These are phyloP conservation scores for Drosophila cyrtoloma DNA, from an alignment of 2,888 invertebrate species.

Conservation along the genomic window DNA sequence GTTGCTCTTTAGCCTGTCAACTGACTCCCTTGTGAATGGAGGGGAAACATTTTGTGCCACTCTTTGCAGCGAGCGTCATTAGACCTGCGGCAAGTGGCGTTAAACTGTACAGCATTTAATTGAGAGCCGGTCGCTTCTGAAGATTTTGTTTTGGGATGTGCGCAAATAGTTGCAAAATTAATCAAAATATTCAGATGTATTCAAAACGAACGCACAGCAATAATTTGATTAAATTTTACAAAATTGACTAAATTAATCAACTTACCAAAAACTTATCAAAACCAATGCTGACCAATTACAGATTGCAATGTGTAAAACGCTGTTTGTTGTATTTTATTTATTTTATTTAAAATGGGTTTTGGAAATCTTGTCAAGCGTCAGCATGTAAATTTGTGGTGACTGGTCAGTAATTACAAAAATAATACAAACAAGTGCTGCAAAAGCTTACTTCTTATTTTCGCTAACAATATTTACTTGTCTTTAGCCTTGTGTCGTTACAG, in stretches of 20 bases:
- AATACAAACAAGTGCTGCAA: neutral
- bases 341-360: slow-evolving; percentile 43
- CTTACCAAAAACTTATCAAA: slow-evolving; percentile 45
- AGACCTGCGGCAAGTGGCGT: slow-evolving; percentile 65
- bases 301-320: slow-evolving; percentile 11
- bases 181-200: slow-evolving; percentile 39
- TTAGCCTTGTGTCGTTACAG: too few species aligned
- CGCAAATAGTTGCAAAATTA: slow-evolving; percentile 44
- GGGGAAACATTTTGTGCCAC: slow-evolving; percentile 20
- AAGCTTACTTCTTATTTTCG: neutral
- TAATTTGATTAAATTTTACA: slow-evolving; percentile 24
- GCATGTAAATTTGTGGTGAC: neutral
- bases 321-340: slow-evolving; percentile 23
- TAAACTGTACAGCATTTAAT: slow-evolving; percentile 83
- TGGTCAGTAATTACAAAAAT: slow-evolving; percentile 5
- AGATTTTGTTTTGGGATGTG: slow-evolving; percentile 25
- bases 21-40: slow-evolving; percentile 33
- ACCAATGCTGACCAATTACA: slow-evolving; percentile 43
- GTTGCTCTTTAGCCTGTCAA: slow-evolving; percentile 32
- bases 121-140: slow-evolving; percentile 79
- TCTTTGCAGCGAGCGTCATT: slow-evolving; percentile 33
- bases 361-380: slow-evolving; percentile 37
- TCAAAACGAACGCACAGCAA: slow-evolving; percentile 21
- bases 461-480: neutral
- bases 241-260: slow-evolving; percentile 57